Conservation (phyloP, 2,797 vertebrate species). For the Oreortyx pictus region DNA sequence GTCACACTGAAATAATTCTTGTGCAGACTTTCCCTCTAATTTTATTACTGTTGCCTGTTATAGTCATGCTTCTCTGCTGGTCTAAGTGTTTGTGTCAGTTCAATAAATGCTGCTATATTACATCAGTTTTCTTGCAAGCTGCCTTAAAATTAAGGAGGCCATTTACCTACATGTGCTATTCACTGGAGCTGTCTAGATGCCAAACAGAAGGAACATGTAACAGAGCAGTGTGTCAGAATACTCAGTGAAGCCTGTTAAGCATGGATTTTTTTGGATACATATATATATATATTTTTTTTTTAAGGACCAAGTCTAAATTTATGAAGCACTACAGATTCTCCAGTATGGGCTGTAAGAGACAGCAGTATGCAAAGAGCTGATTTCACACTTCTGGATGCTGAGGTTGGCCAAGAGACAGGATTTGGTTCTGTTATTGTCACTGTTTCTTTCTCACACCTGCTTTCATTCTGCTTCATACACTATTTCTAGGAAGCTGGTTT, state of each 20-base stretch:
- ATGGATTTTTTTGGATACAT: background rate
- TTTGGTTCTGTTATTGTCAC: background rate
- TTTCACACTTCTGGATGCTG: conserved; percentile 2
- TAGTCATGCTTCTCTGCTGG: background rate
- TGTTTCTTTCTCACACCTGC: conserved; percentile 9
- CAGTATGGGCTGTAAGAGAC: background rate
- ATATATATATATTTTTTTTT: background rate
- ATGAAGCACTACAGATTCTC: background rate
- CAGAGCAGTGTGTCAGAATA: background rate
- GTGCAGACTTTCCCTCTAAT: background rate
- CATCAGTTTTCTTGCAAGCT: background rate
- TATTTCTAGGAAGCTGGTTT: background rate
- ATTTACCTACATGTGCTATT: background rate
- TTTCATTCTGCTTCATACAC: conserved; percentile 4
- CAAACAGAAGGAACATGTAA: background rate
- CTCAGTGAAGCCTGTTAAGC: background rate
- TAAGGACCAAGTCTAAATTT: background rate
- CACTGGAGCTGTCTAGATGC: background rate
- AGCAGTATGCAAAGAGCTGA: background rate
- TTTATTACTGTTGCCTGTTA: background rate
- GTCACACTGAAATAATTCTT: background rate
- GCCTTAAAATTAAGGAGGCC: background rate
- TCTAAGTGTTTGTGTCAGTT: background rate
- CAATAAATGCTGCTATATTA: background rate
- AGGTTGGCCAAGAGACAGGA: background rate